Evolutionary conservation across 2,797 vertebrate genomes (phyloP).

Genomic region (Peromyscus nudipes): DNA sequence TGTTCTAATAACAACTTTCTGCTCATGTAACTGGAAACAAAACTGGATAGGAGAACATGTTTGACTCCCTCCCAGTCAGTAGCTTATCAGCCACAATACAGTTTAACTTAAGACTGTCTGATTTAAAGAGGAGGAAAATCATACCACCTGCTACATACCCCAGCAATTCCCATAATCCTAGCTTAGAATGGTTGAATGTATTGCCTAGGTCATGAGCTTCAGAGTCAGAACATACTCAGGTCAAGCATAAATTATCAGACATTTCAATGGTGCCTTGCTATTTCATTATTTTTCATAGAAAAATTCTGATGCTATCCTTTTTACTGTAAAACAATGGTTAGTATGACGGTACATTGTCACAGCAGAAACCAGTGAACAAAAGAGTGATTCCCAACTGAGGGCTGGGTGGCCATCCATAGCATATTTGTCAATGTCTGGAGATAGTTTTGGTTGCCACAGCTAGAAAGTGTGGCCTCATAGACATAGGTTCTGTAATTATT

Average conservation of each 20-base stretch:
- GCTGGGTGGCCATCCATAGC: background rate
- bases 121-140: background rate
- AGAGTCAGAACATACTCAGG: background rate
- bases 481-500: background rate
- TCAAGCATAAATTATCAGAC: background rate
- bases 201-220: background rate
- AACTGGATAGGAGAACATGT: fast-evolving
- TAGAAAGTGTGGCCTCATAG: background rate
- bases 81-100: background rate
- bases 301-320: background rate
- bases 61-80: background rate
- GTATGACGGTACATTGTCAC: background rate
- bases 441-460: background rate
- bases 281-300: background rate
- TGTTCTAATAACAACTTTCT: background rate
- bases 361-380: background rate
- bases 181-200: fast-evolving
- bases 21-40: background rate
- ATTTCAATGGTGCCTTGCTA: background rate
- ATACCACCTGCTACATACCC: background rate
- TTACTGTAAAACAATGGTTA: background rate
- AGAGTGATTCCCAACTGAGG: background rate
- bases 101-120: background rate
- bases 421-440: background rate
- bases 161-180: background rate